These are phyloP conservation scores for Limnephilus rhombicus DNA, from an alignment of 2,888 invertebrate genomes.

Conservation along the genomic window DNA sequence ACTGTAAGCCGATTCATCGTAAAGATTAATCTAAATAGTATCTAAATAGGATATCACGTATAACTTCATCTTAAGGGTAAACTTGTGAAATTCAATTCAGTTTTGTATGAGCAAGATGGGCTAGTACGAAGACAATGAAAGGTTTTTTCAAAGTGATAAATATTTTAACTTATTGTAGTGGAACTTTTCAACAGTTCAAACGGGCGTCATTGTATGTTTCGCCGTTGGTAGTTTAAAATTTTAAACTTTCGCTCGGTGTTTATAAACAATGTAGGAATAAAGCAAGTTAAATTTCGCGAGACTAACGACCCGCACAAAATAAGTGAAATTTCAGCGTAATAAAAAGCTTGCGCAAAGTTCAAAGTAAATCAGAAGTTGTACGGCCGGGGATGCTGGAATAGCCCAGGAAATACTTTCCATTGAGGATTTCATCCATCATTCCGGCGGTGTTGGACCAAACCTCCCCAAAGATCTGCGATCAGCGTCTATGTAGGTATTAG, in stretches of 20 bases:
- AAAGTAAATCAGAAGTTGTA: neutral
- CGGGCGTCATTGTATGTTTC: neutral
- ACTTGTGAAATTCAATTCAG: neutral
- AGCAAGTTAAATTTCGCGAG: neutral
- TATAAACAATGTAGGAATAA: neutral
- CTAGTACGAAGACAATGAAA: neutral
- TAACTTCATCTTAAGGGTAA: no score
- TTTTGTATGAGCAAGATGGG: neutral
- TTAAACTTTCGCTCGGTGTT: neutral
- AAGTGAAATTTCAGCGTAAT: neutral
- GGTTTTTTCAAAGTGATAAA: neutral
- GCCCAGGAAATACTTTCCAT: neutral
- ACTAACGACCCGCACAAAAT: neutral
- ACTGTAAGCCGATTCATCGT: no score
- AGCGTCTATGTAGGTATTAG: slow-evolving; percentile 46
- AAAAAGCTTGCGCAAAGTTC: neutral
- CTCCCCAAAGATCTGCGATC: slow-evolving; percentile 32
- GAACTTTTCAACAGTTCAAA: neutral
- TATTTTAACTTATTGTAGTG: neutral
- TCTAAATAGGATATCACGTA: no score
- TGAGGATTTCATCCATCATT: neutral
- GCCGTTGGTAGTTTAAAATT: neutral
- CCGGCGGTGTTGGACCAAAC: neutral
- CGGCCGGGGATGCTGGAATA: neutral
- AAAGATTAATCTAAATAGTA: no score